A percentile compares a stretch with the other conserved stretches of the same genome.
Conservation (phyloP, 2,888 invertebrate species). For the Empis livida region DNA sequence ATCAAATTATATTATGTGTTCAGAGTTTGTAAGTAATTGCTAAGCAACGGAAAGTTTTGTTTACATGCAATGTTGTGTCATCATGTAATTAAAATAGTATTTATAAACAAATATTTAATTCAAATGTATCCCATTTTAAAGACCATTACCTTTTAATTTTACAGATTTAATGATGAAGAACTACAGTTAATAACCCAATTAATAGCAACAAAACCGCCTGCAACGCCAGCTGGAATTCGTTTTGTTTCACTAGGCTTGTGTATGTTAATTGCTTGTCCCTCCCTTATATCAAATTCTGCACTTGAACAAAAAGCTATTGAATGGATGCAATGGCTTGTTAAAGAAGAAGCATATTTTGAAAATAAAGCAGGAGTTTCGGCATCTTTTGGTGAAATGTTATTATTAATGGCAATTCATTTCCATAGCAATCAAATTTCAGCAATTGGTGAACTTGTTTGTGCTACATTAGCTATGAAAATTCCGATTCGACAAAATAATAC, state of each 20-base stretch:
- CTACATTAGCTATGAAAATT: conserved; percentile 91
- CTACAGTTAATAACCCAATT: conserved; percentile 68
- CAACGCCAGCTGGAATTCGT: conserved; percentile 82
- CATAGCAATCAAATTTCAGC: conserved; percentile 89
- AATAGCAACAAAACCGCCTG: conserved; percentile 76
- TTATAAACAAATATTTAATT: too few species aligned
- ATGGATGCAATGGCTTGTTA: conserved; percentile 89
- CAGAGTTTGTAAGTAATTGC: too few species aligned
- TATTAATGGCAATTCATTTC: conserved; percentile 93
- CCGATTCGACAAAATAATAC: conserved; percentile 73
- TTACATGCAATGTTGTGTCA: too few species aligned
- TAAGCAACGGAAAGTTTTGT: too few species aligned
- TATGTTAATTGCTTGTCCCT: conserved; percentile 89
- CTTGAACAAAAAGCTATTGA: conserved; percentile 79
- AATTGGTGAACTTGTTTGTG: conserved; percentile 86
- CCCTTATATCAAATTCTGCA: conserved; percentile 58
- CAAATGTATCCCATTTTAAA: too few species aligned
- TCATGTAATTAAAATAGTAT: too few species aligned
- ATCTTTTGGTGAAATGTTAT: conserved; percentile 90
- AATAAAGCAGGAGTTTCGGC: conserved; percentile 72
- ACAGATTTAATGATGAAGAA: conserved; percentile 82
- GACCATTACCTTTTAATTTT: conserved; percentile 7
- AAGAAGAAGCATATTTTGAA: conserved; percentile 80
- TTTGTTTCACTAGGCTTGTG: conserved; percentile 88
- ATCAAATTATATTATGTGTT: too few species aligned